Conservation (phyloP, 2,888 invertebrate genomes). For the Troides aeacus region DNA sequence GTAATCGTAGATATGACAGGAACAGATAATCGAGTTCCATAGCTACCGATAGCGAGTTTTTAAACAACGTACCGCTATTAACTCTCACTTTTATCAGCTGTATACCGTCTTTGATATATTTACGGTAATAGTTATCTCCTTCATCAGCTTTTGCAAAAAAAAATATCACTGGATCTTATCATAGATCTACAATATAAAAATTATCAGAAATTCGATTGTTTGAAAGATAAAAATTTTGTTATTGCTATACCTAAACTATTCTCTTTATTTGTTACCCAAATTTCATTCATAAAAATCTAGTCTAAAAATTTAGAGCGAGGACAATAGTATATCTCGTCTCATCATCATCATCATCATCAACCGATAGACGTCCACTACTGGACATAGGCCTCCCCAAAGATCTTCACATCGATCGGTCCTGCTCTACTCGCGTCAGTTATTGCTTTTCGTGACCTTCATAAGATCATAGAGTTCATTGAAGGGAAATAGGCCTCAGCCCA, state of each 20-base stretch:
- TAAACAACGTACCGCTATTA: conserved; percentile 1
- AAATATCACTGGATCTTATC: background rate
- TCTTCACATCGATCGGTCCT: too few relatives aligned
- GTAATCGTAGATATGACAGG: conserved; percentile 19
- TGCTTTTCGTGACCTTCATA: too few relatives aligned
- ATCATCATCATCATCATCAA: too few relatives aligned
- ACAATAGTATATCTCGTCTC: too few relatives aligned
- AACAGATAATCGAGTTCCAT: conserved; percentile 22
- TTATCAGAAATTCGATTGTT: background rate
- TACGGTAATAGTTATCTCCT: conserved; percentile 2
- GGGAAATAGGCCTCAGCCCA: too few relatives aligned
- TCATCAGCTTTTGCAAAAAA: conserved; percentile 1
- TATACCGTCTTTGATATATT: conserved; percentile 4
- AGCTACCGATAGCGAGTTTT: conserved; percentile 24
- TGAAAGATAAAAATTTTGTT: background rate
- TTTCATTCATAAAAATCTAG: background rate
- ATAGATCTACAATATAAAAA: background rate
- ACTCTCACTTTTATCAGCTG: background rate
- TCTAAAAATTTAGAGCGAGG: background rate
- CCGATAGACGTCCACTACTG: too few relatives aligned
- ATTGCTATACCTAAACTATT: background rate
- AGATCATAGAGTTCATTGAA: too few relatives aligned
- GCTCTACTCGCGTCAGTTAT: too few relatives aligned
- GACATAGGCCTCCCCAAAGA: too few relatives aligned
- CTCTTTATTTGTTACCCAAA: background rate